Conservation (phyloP, 2,797 vertebrate species). For the Babyrousa celebensis region DNA sequence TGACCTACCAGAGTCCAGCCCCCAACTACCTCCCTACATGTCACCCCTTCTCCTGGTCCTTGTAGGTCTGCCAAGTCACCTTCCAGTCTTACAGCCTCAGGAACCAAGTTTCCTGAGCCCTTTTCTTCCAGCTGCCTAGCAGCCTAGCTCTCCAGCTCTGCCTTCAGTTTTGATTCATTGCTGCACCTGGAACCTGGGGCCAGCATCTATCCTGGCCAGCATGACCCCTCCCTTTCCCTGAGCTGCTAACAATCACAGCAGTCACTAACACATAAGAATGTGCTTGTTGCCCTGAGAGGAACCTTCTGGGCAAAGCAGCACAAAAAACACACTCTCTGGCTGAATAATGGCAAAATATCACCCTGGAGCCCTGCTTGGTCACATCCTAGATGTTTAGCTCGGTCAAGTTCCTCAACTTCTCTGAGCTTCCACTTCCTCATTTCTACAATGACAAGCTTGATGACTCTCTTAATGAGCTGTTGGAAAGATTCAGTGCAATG, state of each 20-base stretch:
- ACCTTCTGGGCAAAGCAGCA: conserved; percentile 37
- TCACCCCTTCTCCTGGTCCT: not conserved
- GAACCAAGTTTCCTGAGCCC: not conserved
- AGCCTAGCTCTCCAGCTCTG: not conserved
- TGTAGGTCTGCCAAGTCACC: not conserved
- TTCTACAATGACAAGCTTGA: not conserved
- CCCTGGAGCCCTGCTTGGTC: conserved; percentile 48
- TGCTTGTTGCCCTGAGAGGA: not conserved
- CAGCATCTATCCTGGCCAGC: not conserved
- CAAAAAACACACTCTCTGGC: conserved; percentile 25
- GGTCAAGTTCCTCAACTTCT: conserved; percentile 44
- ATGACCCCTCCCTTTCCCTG: not conserved
- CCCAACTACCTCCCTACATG: not conserved
- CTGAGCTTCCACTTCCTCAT: conserved; percentile 49
- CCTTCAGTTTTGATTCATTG: conserved; percentile 59
- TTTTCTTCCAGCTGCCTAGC: conserved; percentile 16
- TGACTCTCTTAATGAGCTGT: not conserved
- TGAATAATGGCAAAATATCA: conserved; percentile 60
- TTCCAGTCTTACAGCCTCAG: not conserved
- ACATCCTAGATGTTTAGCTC: conserved; percentile 47
- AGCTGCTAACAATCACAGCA: conserved; percentile 12
- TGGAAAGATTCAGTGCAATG: not conserved
- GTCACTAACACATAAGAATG: conserved; percentile 46
- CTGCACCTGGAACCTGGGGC: conserved; percentile 30
- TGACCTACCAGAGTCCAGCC: not conserved